These are phyloP conservation scores for Isurus oxyrinchus DNA, from an alignment of 2,113 vertebrate genomes.

Conservation along the genomic window DNA sequence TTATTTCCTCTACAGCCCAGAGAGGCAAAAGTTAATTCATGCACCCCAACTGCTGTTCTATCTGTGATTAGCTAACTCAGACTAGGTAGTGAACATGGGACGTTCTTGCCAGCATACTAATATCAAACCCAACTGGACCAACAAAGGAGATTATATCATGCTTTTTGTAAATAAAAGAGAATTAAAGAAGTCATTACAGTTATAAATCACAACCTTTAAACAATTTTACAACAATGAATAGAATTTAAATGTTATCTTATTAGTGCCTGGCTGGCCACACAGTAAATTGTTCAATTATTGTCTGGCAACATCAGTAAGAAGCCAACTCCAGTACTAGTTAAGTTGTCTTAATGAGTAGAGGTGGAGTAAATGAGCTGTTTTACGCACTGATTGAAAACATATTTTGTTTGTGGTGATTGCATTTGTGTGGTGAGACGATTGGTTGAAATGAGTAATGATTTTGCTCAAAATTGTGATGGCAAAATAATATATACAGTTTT, in stretches of 20 bases:
- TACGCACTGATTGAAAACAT: not conserved
- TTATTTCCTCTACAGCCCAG: not conserved
- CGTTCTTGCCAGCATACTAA: not conserved
- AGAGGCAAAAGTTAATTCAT: not conserved
- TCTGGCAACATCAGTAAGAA: not conserved
- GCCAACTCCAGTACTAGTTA: not conserved
- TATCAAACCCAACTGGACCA: not conserved
- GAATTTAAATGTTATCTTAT: not conserved
- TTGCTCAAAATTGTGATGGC: slow-evolving; percentile 7
- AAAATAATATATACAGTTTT: not conserved
- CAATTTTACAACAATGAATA: not conserved
- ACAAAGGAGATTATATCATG: not conserved
- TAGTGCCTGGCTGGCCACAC: not conserved
- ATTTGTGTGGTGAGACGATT: not conserved
- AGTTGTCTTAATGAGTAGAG: not conserved
- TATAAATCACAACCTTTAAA: not conserved
- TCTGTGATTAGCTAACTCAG: not conserved
- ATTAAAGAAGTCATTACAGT: not conserved
- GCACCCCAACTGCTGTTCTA: not conserved
- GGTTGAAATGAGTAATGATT: not conserved
- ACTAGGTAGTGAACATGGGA: not conserved
- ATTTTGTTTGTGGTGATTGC: not conserved
- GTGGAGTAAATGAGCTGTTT: not conserved
- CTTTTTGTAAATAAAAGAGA: not conserved
- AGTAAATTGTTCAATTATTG: not conserved